Evolutionary conservation across 2,888 invertebrate species (phyloP).

Genomic region (Cantharis flavilabris): DNA sequence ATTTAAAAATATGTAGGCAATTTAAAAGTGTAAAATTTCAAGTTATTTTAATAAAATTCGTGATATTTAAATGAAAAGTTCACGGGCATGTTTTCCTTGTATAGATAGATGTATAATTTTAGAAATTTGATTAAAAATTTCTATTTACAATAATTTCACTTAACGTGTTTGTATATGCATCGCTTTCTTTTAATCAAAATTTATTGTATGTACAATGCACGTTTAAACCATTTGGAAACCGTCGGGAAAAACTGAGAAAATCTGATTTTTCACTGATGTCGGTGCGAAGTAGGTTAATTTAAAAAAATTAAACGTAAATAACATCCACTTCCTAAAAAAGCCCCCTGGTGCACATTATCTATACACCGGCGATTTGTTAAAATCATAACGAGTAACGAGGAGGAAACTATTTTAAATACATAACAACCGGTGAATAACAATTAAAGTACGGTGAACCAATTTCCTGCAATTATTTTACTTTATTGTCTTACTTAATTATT

Average conservation of each 20-base stretch:
- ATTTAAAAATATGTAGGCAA: not conserved
- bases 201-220: not conserved
- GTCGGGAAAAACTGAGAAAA: too few species aligned
- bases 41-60: not conserved
- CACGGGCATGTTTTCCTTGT: not conserved
- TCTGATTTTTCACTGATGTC: too few species aligned
- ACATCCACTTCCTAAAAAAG: not conserved
- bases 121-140: slow-evolving; percentile 1
- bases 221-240: not conserved
- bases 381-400: not conserved
- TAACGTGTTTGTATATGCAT: not conserved
- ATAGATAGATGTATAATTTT: not conserved
- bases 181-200: slow-evolving; percentile 2
- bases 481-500: not conserved
- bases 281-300: not conserved
- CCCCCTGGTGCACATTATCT: not conserved
- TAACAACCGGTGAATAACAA: not conserved
- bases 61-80: not conserved
- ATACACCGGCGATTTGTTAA: not conserved
- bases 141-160: not conserved
- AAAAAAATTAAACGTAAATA: not conserved
- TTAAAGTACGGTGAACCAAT: not conserved
- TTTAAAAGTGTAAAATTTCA: not conserved
- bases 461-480: not conserved
- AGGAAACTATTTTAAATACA: not conserved